Conservation (phyloP, 2,797 vertebrate species). For the Clarias platycephalus region DNA sequence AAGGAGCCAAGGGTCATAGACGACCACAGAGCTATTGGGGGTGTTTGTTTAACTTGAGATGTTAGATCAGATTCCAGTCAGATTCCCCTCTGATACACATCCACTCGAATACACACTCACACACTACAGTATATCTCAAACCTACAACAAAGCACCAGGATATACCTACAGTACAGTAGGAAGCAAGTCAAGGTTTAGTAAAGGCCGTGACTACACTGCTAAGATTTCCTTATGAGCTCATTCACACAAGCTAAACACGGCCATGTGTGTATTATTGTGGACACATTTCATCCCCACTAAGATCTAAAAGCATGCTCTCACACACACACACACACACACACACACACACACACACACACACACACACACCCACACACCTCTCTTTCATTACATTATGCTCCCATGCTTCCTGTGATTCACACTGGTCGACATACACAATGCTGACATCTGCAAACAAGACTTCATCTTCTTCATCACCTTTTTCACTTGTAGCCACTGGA, state of each 20-base stretch:
- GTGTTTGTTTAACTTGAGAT: constrained; percentile 58
- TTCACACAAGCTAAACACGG: neutral
- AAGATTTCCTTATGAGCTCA: neutral
- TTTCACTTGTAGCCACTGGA: neutral
- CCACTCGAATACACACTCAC: constrained; percentile 1
- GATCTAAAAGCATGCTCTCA: neutral
- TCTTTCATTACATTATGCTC: neutral
- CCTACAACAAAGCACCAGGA: neutral
- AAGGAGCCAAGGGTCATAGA: constrained; percentile 40
- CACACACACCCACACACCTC: neutral
- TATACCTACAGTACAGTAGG: neutral
- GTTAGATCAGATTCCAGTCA: constrained; percentile 54
- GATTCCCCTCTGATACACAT: constrained; percentile 3
- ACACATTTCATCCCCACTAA: neutral
- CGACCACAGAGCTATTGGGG: constrained; percentile 44
- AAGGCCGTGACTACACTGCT: neutral
- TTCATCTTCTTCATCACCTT: neutral
- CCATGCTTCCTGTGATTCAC: neutral
- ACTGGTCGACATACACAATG: neutral
- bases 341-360: neutral
- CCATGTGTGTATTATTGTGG: too few species aligned
- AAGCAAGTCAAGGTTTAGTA: neutral
- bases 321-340: neutral
- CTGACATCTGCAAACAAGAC: neutral
- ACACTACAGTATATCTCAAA: constrained; percentile 8